Base-by-base conservation (phyloP, 2,888 invertebrate species). In the Cerceris ruficornis region DNA sequence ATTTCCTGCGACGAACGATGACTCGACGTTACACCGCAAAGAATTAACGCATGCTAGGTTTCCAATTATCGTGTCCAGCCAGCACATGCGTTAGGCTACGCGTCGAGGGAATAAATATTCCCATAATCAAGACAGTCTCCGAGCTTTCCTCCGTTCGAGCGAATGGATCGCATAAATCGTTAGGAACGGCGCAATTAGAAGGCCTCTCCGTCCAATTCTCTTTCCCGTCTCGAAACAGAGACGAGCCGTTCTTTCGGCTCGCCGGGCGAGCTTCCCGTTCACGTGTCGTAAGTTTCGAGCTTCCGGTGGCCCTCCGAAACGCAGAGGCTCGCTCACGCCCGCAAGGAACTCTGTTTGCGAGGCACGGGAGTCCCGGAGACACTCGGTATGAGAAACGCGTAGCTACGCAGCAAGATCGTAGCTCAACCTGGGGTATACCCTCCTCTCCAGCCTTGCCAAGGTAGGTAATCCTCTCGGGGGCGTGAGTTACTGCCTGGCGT, bases 391-490 rank as follows among this genome's bases (percentile, higher is more conserved):
- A 92, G 92, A 90, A 91, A 92, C 92, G 92, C 92, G 92, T 92
- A 92, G 92, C 90, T 91, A 91, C 92, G 91, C 92, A 92, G 91
- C 89, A 90, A 92, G 89, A 90, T 87, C 92, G 91, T 92, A 92
- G 92, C 91, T 92, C 92, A 92, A 90, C 88, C 89, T 86, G 90
- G 88, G 87, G 81, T 83, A 83, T 85, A 86, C 89, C 85, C 89
- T 87, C 86, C 88, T 86, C 88, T 86, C 88, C 86, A 86, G 86
- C 84, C 86, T 88, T 88, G 88, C 89, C 89, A 87, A 91, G 92
- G 91, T 90, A 91, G 92, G 92, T 92, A 92, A 92, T 92, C 92
- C 92, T 92, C 92, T 92, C 90, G 92, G 92, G 92, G 92, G 92
- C 92, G 92, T 92, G 92, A 92, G 92, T 92, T 91, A 91, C 89